phyloP scores from a whole-genome alignment of 2,888 invertebrate species.

The Phorcus lineatus region DNA sequence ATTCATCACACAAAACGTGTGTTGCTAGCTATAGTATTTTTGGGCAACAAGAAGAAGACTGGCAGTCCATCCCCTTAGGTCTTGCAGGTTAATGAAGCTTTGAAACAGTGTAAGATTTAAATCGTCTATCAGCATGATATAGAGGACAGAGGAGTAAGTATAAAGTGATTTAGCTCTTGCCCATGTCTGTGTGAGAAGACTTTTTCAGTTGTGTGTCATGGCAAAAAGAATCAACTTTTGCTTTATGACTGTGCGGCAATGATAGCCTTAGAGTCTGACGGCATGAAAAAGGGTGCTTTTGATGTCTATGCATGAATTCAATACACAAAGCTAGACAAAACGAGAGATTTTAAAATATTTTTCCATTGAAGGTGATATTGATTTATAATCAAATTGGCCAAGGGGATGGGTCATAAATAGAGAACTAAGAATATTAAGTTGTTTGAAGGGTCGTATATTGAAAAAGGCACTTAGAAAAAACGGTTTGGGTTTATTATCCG shows the following conservation, averaged over 20 bases:
- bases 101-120: slow-evolving; percentile 6
- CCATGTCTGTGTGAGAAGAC: background rate
- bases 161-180: background rate
- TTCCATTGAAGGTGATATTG: background rate
- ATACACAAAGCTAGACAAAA: background rate
- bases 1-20: background rate
- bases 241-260: background rate
- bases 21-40: background rate
- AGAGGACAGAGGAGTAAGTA: background rate
- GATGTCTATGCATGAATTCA: background rate
- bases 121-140: slow-evolving; percentile 8
- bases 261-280: background rate
- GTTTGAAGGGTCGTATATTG: too few relatives aligned
- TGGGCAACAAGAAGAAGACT: background rate
- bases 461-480: too few relatives aligned
- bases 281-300: background rate
- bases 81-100: slow-evolving; percentile 13
- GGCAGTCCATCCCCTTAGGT: background rate
- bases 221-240: background rate
- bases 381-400: slow-evolving; percentile 1
- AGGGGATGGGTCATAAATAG: background rate
- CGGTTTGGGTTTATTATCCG: too few relatives aligned
- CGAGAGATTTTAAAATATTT: background rate
- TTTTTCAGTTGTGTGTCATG: slow-evolving; percentile 13
- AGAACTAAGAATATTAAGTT: too few relatives aligned